Evolutionary conservation across 1,140 invertebrate species (phyloP).

Genomic region (Caerostris extrusa): DNA sequence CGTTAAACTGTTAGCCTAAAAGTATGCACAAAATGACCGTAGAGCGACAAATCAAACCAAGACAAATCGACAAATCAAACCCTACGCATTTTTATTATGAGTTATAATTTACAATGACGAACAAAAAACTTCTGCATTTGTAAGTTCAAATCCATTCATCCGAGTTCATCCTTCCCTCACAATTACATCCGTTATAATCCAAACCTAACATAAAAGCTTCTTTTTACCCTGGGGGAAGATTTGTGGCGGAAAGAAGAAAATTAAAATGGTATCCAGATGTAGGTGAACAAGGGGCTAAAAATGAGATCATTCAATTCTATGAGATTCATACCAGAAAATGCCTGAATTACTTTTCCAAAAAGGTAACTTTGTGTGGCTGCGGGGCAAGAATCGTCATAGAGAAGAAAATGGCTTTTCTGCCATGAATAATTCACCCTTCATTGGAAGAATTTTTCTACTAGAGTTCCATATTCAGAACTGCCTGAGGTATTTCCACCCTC

Average conservation of each 20-base stretch:
- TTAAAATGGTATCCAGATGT: neutral
- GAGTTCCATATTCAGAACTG: neutral
- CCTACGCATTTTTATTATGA: too few relatives aligned
- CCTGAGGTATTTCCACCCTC: neutral
- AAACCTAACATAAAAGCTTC: too few relatives aligned
- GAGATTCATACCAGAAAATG: neutral
- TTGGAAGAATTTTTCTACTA: neutral
- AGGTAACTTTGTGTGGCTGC: neutral
- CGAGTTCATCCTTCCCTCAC: too few relatives aligned
- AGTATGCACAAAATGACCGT: too few relatives aligned
- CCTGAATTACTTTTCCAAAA: neutral
- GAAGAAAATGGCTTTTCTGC: neutral
- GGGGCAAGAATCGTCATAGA: neutral
- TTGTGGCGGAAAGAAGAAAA: neutral
- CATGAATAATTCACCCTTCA: constrained; percentile 46
- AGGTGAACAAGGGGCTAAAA: neutral
- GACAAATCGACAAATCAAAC: too few relatives aligned
- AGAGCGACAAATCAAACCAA: too few relatives aligned
- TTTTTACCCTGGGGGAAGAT: neutral
- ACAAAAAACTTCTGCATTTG: too few relatives aligned
- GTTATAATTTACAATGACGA: too few relatives aligned
- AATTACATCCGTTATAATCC: too few relatives aligned
- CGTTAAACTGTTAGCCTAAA: too few relatives aligned
- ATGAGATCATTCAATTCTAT: constrained; percentile 26
- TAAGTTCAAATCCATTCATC: too few relatives aligned